These are phyloP conservation scores for Spinus olivaceus DNA, from an alignment of 2,797 vertebrate species.

Conservation along the genomic window DNA sequence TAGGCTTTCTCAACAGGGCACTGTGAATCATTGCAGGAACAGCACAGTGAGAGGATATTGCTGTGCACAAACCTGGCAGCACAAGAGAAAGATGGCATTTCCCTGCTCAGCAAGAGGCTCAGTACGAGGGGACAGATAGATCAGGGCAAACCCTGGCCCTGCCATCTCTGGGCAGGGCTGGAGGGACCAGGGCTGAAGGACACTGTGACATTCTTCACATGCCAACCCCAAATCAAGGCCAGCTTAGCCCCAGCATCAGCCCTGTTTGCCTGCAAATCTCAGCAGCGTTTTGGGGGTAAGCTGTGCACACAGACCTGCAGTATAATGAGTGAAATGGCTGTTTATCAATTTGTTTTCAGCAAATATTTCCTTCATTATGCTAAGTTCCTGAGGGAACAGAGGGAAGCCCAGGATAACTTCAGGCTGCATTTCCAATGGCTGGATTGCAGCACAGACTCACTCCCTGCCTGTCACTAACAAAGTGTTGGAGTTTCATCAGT, in stretches of 20 bases:
- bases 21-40: neutral
- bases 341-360: neutral
- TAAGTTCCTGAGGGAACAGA: neutral
- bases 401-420: neutral
- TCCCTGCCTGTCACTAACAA: neutral
- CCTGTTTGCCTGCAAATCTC: neutral
- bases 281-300: neutral
- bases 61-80: neutral
- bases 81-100: neutral
- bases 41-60: neutral
- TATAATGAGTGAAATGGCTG: neutral
- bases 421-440: neutral
- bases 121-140: fast-evolving
- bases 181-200: neutral
- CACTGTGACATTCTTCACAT: neutral
- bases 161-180: neutral
- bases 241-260: neutral
- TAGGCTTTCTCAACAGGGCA: neutral
- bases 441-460: neutral
- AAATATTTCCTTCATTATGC: neutral
- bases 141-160: neutral
- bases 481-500: neutral
- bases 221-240: neutral
- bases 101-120: neutral
- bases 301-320: neutral